Conservation (phyloP, 1,140 invertebrate species). For the Conus betulinus region DNA sequence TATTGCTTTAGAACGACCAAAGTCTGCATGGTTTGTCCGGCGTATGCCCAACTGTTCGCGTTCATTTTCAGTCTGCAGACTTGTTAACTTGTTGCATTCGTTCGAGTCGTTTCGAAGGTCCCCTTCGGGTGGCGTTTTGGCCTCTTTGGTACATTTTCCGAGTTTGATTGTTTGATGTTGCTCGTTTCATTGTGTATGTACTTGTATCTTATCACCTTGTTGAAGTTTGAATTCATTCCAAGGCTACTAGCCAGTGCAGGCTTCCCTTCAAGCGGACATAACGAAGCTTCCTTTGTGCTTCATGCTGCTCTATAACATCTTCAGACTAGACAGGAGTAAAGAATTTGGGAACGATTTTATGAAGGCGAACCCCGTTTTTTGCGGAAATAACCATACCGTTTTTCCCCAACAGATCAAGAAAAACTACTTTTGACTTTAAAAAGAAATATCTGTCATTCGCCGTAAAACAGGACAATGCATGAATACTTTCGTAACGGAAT, state of each 20-base stretch:
- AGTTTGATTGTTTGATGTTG: slow-evolving; percentile 37
- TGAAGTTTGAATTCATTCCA: slow-evolving; percentile 37
- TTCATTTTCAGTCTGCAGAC: slow-evolving; percentile 25
- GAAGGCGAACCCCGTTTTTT: too few relatives aligned
- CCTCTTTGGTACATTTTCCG: slow-evolving; percentile 31
- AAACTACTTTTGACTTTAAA: too few relatives aligned
- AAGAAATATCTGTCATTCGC: too few relatives aligned
- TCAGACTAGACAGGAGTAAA: too few relatives aligned
- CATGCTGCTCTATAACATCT: not conserved
- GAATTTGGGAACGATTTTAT: too few relatives aligned
- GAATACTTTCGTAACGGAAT: too few relatives aligned
- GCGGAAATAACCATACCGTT: too few relatives aligned
- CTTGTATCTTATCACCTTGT: not conserved
- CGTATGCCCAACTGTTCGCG: not conserved
- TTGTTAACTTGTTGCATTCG: slow-evolving; percentile 19
- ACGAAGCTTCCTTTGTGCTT: not conserved
- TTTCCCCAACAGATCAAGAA: too few relatives aligned
- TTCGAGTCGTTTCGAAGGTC: slow-evolving; percentile 28
- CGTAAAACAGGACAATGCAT: too few relatives aligned
- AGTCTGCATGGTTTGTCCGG: not conserved
- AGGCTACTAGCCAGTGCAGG: not conserved
- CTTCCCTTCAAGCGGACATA: slow-evolving; percentile 1
- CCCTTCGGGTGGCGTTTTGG: not conserved
- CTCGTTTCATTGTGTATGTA: slow-evolving; percentile 22
- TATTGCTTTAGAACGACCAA: slow-evolving; percentile 30